Evolutionary conservation across 2,797 vertebrate genomes (phyloP).

Genomic region (Thalassophryne amazonica): DNA sequence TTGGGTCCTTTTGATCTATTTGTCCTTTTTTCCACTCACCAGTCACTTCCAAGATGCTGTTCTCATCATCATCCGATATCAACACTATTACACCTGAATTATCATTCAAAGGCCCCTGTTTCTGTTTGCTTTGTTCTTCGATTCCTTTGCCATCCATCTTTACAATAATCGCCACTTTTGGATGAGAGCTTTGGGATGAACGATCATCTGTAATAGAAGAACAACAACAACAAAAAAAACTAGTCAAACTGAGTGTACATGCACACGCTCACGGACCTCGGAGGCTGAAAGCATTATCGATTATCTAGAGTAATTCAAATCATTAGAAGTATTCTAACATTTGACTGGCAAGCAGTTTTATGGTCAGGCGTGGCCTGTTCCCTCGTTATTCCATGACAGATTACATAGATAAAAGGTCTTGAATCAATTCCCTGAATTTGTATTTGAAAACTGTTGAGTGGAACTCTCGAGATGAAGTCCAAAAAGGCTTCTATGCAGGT

Average conservation of each 20-base stretch:
- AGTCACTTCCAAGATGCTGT: background rate
- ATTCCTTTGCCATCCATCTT: background rate
- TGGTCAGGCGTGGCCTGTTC: too few species aligned
- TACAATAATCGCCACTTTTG: background rate
- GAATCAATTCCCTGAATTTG: too few species aligned
- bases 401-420: too few species aligned
- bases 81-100: background rate
- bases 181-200: background rate
- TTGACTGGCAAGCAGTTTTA: too few species aligned
- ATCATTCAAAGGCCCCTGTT: background rate
- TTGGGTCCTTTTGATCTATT: background rate
- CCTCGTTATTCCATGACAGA: too few species aligned
- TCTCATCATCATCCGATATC: conserved; percentile 46
- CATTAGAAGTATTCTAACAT: too few species aligned
- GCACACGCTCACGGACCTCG: background rate
- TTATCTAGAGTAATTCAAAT: too few species aligned
- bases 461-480: too few species aligned
- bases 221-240: background rate
- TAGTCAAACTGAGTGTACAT: background rate
- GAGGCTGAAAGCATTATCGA: too few species aligned
- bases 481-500: too few species aligned
- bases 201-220: background rate
- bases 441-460: too few species aligned
- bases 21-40: background rate
- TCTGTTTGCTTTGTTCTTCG: background rate